Evolutionary conservation across 2,113 vertebrate species (phyloP).

Genomic region (Leptobrachium ailaonicum): DNA sequence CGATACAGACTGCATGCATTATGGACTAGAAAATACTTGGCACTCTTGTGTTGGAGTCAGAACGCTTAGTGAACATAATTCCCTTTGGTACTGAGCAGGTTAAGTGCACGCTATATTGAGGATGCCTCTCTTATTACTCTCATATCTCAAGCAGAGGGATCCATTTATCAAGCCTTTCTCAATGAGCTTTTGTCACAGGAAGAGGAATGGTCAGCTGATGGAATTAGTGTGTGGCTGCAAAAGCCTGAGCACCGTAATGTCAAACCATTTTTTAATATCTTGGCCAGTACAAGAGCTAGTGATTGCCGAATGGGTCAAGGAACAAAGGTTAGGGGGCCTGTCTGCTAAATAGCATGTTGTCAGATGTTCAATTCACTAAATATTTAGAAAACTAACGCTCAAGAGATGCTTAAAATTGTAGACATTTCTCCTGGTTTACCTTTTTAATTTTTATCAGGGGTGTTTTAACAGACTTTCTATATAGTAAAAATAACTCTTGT

Average conservation of each 20-base stretch:
- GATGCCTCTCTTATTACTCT: constrained; percentile 27
- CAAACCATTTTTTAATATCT: constrained; percentile 11
- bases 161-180: constrained; percentile 27
- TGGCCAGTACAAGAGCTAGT: neutral
- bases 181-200: constrained; percentile 32
- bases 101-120: constrained; percentile 17
- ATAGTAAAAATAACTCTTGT: too few species aligned
- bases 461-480: too few species aligned
- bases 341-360: neutral
- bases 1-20: too few species aligned
- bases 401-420: too few species aligned
- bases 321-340: neutral
- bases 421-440: too few species aligned
- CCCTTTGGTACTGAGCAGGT: neutral
- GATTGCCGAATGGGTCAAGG: neutral
- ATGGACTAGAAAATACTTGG: too few species aligned
- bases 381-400: too few species aligned
- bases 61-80: neutral
- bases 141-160: constrained; percentile 24
- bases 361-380: too few species aligned
- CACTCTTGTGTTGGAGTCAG: too few species aligned
- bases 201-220: constrained; percentile 38
- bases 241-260: neutral
- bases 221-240: constrained; percentile 26
- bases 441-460: too few species aligned